Conservation (phyloP, 2,797 vertebrate genomes). For the Neosilurus mollespiculum region DNA sequence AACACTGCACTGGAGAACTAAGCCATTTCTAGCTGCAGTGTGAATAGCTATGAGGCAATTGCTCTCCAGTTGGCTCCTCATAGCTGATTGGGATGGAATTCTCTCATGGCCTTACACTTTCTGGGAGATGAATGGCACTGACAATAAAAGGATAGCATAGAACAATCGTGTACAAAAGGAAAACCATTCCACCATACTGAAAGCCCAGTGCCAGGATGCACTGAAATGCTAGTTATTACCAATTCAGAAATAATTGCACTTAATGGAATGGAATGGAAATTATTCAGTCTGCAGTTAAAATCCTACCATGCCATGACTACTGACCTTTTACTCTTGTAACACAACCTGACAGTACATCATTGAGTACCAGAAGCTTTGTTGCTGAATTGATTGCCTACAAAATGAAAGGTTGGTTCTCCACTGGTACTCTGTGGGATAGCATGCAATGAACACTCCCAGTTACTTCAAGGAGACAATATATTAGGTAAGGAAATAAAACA, state of each 20-base stretch:
- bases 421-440: neutral
- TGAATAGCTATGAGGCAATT: neutral
- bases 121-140: neutral
- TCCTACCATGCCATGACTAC: neutral
- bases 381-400: conserved; percentile 6
- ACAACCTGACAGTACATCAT: neutral
- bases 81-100: neutral
- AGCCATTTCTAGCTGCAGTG: neutral
- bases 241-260: neutral
- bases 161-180: neutral
- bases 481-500: too few relatives aligned
- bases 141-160: neutral
- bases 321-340: conserved; percentile 24
- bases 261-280: neutral
- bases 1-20: neutral
- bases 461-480: neutral
- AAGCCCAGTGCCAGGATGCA: neutral
- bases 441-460: neutral
- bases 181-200: neutral
- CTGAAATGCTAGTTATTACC: neutral
- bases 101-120: neutral
- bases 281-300: neutral
- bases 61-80: conserved; percentile 4
- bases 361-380: neutral
- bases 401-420: conserved; percentile 3